These are phyloP conservation scores for Hippoglossus stenolepis DNA, from an alignment of 2,113 vertebrate genomes.

Conservation along the genomic window DNA sequence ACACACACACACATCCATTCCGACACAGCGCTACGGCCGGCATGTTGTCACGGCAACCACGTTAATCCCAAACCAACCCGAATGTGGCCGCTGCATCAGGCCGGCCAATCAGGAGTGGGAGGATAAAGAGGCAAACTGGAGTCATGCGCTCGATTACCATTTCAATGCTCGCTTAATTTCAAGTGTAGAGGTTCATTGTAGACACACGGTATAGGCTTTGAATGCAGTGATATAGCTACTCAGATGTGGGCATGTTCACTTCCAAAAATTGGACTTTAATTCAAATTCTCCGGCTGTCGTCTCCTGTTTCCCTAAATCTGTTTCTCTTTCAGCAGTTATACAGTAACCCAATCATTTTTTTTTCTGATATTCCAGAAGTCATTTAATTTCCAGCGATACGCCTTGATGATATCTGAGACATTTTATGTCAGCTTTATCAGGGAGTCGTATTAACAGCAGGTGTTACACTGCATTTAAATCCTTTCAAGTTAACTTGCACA, in stretches of 20 bases:
- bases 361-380: conserved; percentile 44
- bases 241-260: neutral
- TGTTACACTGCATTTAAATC: conserved; percentile 64
- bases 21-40: conserved; percentile 48
- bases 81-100: conserved; percentile 48
- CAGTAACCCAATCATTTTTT: conserved; percentile 24
- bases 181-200: neutral
- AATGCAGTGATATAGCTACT: neutral
- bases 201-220: neutral
- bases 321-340: conserved; percentile 30
- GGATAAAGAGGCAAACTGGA: conserved; percentile 52
- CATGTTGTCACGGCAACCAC: conserved; percentile 80
- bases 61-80: conserved; percentile 71
- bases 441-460: conserved; percentile 61
- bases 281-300: conserved; percentile 29
- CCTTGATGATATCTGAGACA: conserved; percentile 68
- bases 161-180: conserved; percentile 51
- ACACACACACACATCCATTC: conserved; percentile 63
- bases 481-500: conserved; percentile 69
- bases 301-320: conserved; percentile 9
- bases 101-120: conserved; percentile 59
- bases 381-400: conserved; percentile 71
- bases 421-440: conserved; percentile 72
- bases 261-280: conserved; percentile 20
- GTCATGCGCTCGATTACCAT: conserved; percentile 52